Percentiles rank a stretch among this genome's conserved stretches.
Evolutionary conservation across 2,113 vertebrate species (phyloP).

Genomic region (Meriones unguiculatus): DNA sequence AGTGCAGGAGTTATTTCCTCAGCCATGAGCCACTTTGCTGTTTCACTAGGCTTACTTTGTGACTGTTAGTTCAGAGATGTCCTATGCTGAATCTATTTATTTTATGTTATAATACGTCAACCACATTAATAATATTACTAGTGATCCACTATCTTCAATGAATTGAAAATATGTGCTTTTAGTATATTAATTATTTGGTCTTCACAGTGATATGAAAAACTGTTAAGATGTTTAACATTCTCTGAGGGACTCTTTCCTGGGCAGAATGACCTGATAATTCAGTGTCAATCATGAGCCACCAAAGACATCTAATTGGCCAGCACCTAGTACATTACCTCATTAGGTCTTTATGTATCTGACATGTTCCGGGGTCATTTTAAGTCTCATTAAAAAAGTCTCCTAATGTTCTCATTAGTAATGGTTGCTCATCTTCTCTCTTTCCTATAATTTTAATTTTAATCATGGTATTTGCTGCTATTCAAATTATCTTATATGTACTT

Average conservation of each 20-base stretch:
- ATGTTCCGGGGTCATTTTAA: not conserved
- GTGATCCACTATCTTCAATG: not conserved
- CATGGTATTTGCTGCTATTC: not conserved
- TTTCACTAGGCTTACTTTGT: not conserved
- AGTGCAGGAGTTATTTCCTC: not conserved
- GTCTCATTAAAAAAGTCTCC: not conserved
- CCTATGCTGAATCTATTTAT: not conserved
- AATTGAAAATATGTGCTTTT: constrained; percentile 11
- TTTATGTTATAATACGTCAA: not conserved
- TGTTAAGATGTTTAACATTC: not conserved
- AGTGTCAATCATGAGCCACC: not conserved
- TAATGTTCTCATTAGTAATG: not conserved
- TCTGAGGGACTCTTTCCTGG: not conserved
- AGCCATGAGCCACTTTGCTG: not conserved
- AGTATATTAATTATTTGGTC: not conserved
- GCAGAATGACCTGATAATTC: not conserved
- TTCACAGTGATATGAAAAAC: not conserved
- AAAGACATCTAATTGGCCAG: not conserved
- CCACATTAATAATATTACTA: constrained; percentile 34
- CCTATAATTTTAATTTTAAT: not conserved
- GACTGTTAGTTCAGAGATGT: not conserved
- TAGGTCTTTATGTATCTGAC: not conserved
- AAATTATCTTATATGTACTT: not conserved
- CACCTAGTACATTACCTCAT: not conserved
- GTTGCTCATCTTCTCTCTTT: not conserved